Evolutionary conservation across 2,113 vertebrate species (phyloP), one percentile per base, ranked within the genome.

Genomic region (Cyprinus carpio): DNA sequence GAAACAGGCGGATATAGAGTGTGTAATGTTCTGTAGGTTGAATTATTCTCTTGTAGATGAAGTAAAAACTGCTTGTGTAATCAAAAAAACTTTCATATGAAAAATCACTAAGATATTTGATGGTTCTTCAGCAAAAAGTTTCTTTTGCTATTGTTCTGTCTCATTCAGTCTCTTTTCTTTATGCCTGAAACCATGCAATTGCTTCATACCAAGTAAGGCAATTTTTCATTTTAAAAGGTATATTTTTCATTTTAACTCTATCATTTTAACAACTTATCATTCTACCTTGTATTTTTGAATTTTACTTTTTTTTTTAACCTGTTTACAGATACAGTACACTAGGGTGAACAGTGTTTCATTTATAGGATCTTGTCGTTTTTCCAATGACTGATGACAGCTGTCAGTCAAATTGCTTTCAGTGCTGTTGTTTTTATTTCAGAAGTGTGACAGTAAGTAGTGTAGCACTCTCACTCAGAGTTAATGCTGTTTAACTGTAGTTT

Each of bases 1-100:
- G 23, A 74, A 46, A 25, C 4, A 0, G 23, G 1, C 40, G 6
- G 12, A 75, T 46, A 25, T 43, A 6, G 6, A 27, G 72, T 16
- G 72, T 25, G 37, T 15, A 46, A 75, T 75, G 40, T 75, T 49
- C 71, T 49, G n/a, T 49, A 74, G 71, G 11, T 2, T 49, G 37
- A 75, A 49, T 46, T 27, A 16, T n/a, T n/a, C 34, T 40, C 34
- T 40, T 72, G 69, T n/a, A 23, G 34, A 12, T 25, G 4, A 74
- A 43, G 71, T 74, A 74, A 75, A 40, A 31, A 29, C 65, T 20
- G 43, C 23, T 75, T 27, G 71, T 74, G 9, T 75, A 74, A 71
- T 71, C 0, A 37, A 20, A 54, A 54, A 51, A 54, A 18, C 15
- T 0, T 72, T 40, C 23, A 71, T 71, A 23, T 40, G 34, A 40